phyloP scores from a whole-genome alignment of 2,113 vertebrate genomes.

The Chaetorhynchus papuensis region DNA sequence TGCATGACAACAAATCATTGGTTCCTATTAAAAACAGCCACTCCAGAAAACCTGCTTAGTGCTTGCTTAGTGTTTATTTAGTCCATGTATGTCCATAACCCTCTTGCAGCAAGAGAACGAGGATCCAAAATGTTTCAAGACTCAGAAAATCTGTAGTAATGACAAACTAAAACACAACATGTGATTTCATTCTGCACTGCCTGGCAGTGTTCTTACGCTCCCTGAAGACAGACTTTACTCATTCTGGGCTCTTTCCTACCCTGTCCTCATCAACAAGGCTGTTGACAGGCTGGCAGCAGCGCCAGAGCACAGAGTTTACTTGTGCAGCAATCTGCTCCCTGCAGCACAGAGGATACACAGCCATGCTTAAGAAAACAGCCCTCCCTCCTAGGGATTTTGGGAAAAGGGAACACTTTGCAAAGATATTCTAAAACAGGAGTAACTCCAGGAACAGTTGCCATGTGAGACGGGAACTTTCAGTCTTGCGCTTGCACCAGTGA shows the following conservation, averaged over 20 bases:
- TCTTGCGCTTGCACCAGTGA: background rate
- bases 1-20: constrained; percentile 23
- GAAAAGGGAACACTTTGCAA: background rate
- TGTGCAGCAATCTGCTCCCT: background rate
- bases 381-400: background rate
- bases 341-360: background rate
- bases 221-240: background rate
- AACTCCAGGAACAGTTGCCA: background rate
- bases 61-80: background rate
- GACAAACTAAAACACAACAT: background rate
- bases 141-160: background rate
- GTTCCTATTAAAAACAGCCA: background rate
- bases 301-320: background rate
- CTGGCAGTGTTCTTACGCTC: background rate
- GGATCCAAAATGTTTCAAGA: background rate
- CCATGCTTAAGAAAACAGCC: background rate
- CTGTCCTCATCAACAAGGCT: background rate
- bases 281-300: background rate
- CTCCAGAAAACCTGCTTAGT: background rate
- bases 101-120: background rate
- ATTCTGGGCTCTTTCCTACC: background rate
- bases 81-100: background rate
- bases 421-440: background rate
- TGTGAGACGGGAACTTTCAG: background rate
- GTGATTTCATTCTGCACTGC: background rate